Evolutionary conservation across 2,888 invertebrate species (phyloP), one percentile per base, ranked within the genome.

Genomic region (Parnassius mnemosyne): DNA sequence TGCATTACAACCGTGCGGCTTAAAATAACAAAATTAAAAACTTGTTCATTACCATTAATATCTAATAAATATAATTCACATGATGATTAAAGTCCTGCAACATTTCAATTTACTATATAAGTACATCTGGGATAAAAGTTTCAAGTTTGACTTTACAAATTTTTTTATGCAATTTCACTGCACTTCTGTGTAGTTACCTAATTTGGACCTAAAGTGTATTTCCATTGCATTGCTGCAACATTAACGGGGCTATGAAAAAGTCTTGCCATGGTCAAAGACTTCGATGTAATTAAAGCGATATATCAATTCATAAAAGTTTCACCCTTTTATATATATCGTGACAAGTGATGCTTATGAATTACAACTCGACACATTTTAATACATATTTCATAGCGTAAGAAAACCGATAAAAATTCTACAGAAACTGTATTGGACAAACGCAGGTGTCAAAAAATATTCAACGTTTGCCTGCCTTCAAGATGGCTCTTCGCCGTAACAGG

Each of bases 381-480:
- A 63, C 41, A 63, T 63, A 63, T 63, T 63, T 63, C 34, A 63
- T 63, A 56, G 25, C 20, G 56, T 56, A 53, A 60, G 44, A 58
- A 46, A 59, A 41, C 11, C 34, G 41, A 59, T 60, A 60, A 63
- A 60, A 60, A 60, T 63, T 47, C 53, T 25, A 2, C 55, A 63
- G 56, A 63, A 63, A 63, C 55, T 49, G 52, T 52, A 63, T 56
- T 63, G 63, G 44, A 57, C 54, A 47, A 58, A 58, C 34, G 59
- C 58, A 51, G 58, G 63, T 59, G 63, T 59, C 59, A 51, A 59
- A 59, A 59, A 63, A 63, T 63, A 59, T 59, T 59, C 59, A 54
- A 63, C 41, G 54, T 34, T 59, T 59, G 55, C 46, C 58, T 46
- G 41, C 13, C 58, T 41, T 10, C 54, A 49, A 50, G 44, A 49